Percentiles rank a stretch among this genome's conserved stretches.
Evolutionary conservation across 1,140 invertebrate species (phyloP).

Genomic region (Sesamia nonagrioides): DNA sequence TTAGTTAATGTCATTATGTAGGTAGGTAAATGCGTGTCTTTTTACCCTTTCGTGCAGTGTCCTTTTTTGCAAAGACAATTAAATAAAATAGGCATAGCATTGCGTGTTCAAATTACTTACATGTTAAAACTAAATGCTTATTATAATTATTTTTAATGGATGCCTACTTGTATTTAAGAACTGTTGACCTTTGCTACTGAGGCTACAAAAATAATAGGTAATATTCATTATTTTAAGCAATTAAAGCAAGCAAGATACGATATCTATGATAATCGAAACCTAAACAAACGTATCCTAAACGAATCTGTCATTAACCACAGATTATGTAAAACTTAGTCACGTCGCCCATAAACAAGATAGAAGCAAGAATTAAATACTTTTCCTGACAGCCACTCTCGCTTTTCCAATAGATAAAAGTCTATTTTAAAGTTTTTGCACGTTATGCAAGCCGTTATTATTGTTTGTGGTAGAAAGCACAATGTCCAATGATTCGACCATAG

Average conservation of each 20-base stretch:
- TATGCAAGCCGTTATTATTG: constrained; percentile 52
- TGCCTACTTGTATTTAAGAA: not conserved
- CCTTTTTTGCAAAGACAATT: constrained; percentile 9
- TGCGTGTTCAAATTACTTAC: constrained; percentile 16
- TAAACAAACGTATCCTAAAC: not conserved
- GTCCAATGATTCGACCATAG: constrained; percentile 37
- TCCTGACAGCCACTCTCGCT: constrained; percentile 34
- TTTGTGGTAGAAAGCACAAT: constrained; percentile 53
- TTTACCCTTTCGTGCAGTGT: not conserved
- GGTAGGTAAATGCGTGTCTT: not conserved
- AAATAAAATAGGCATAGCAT: not conserved
- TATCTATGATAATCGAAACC: too few species aligned
- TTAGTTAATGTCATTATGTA: not conserved
- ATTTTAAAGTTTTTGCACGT: constrained; percentile 32
- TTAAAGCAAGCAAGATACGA: not conserved
- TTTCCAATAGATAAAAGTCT: constrained; percentile 19
- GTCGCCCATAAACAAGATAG: constrained; percentile 1
- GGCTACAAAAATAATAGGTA: not conserved
- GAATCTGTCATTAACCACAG: not conserved
- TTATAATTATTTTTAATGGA: not conserved
- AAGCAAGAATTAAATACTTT: constrained; percentile 14
- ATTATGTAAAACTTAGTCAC: constrained; percentile 16
- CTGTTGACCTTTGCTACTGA: constrained; percentile 1
- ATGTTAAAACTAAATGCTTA: not conserved
- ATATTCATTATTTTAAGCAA: not conserved